These are phyloP conservation scores for Crax fasciolata DNA, from an alignment of 2,797 vertebrate species.

Conservation along the genomic window DNA sequence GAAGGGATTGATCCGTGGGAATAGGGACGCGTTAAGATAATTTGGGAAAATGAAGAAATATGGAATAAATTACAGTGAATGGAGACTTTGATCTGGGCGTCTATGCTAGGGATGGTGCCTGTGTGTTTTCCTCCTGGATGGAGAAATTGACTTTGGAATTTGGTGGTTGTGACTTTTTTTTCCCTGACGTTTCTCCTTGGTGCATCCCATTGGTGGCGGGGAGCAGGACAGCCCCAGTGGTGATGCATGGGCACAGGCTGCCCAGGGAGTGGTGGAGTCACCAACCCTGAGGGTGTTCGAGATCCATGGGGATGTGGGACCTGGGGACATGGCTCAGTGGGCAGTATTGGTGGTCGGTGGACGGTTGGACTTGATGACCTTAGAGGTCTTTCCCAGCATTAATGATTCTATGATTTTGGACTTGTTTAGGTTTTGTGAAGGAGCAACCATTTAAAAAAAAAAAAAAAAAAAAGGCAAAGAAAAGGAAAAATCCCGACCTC, in stretches of 20 bases:
- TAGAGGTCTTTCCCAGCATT: too few relatives aligned
- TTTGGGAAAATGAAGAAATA: conserved; percentile 20
- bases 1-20: background rate
- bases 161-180: background rate
- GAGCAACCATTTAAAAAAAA: background rate
- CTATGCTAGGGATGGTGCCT: background rate
- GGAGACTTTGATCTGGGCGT: conserved; percentile 13
- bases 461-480: background rate
- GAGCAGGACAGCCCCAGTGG: too few relatives aligned
- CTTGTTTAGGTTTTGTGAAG: conserved; percentile 8
- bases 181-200: background rate
- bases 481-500: background rate
- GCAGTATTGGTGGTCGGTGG: too few relatives aligned
- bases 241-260: too few relatives aligned
- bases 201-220: background rate
- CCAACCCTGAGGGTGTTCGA: too few relatives aligned
- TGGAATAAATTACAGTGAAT: background rate
- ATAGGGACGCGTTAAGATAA: conserved; percentile 45
- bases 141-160: conserved; percentile 41
- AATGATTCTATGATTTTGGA: background rate
- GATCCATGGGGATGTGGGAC: too few relatives aligned
- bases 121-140: background rate
- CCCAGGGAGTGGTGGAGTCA: too few relatives aligned
- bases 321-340: too few relatives aligned
- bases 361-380: too few relatives aligned